Conservation (phyloP, 2,113 vertebrate genomes). For the Narcine bancroftii region DNA sequence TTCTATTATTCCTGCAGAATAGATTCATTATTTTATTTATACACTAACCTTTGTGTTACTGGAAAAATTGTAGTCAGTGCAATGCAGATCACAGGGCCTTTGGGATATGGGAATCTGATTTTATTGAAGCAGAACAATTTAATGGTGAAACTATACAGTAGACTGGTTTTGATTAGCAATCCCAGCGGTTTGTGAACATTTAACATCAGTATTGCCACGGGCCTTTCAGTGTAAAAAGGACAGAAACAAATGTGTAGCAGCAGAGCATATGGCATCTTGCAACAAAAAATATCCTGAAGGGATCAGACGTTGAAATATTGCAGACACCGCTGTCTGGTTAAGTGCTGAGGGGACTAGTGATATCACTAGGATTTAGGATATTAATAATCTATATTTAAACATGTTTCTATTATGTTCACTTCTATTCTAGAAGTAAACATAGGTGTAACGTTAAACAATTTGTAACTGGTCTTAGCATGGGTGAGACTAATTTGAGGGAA, state of each 20-base stretch:
- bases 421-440: background rate
- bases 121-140: slow-evolving; percentile 34
- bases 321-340: background rate
- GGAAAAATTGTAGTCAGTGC: background rate
- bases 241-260: background rate
- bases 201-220: background rate
- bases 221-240: background rate
- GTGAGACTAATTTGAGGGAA: background rate
- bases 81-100: background rate
- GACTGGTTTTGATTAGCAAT: background rate
- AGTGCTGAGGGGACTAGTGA: background rate
- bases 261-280: background rate
- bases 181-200: slow-evolving; percentile 2
- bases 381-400: background rate
- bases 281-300: background rate
- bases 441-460: background rate
- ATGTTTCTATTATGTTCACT: background rate
- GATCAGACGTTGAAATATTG: background rate
- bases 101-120: background rate
- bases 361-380: background rate
- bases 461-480: background rate
- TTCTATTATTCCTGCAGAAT: background rate
- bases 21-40: background rate
- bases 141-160: slow-evolving; percentile 24
- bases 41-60: background rate